A percentile compares a stretch with the other conserved stretches of the same genome.
phyloP scores from a whole-genome alignment of 2,888 invertebrate species.

The Pachycephus smyrnensis region DNA sequence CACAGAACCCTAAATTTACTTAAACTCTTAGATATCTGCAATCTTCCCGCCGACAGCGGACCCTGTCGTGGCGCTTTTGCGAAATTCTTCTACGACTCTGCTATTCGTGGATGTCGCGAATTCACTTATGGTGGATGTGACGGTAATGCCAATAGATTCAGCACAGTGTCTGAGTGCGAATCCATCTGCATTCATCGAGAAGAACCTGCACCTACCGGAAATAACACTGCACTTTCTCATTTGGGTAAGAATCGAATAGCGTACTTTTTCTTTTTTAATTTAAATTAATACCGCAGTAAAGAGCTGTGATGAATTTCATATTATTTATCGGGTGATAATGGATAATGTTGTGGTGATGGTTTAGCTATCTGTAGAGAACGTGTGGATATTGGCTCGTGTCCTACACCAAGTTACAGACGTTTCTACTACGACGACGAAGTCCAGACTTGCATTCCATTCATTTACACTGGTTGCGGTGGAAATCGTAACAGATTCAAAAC shows the following conservation, averaged over 20 bases:
- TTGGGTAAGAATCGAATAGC: slow-evolving; percentile 49
- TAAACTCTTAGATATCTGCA: slow-evolving; percentile 77
- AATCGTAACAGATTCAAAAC: slow-evolving; percentile 87
- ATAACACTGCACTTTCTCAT: slow-evolving; percentile 60
- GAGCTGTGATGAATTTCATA: background rate
- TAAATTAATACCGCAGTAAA: background rate
- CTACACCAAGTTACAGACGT: slow-evolving; percentile 70
- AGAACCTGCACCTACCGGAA: slow-evolving; percentile 68
- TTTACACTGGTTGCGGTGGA: slow-evolving; percentile 89
- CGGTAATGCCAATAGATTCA: slow-evolving; percentile 88
- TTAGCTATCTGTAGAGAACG: slow-evolving; percentile 76
- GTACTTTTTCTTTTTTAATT: background rate
- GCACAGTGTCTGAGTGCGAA: slow-evolving; percentile 79
- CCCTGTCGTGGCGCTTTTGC: slow-evolving; percentile 76
- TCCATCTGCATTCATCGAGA: slow-evolving; percentile 75
- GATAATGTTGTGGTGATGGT: slow-evolving; percentile 41
- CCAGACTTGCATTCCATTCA: slow-evolving; percentile 82
- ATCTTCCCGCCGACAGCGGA: slow-evolving; percentile 75
- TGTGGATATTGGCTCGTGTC: slow-evolving; percentile 74
- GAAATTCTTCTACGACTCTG: slow-evolving; percentile 79
- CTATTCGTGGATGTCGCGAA: slow-evolving; percentile 73
- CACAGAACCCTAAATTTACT: background rate
- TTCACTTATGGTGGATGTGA: slow-evolving; percentile 87
- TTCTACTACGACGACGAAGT: slow-evolving; percentile 80
- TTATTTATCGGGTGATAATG: background rate